phyloP scores from a whole-genome alignment of 2,113 vertebrate species.

The Spea multiplicata region DNA sequence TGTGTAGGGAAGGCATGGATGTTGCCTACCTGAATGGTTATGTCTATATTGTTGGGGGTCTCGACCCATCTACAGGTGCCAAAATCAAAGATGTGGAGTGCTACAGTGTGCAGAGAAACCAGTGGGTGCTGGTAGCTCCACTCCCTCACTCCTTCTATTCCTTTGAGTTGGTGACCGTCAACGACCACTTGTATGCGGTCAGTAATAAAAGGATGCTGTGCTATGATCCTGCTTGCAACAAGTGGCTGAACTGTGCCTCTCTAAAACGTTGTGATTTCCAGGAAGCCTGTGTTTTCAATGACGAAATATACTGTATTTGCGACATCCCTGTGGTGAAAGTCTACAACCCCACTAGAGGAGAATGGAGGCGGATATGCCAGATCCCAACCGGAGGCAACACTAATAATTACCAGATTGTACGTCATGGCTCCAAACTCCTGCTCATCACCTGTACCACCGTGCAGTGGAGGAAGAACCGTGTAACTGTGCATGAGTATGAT shows the following conservation, averaged over 20 bases:
- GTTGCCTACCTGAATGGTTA: constrained; percentile 82
- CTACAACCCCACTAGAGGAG: constrained; percentile 78
- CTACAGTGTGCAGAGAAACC: constrained; percentile 82
- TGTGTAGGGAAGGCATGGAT: constrained; percentile 77
- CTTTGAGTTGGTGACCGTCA: constrained; percentile 77
- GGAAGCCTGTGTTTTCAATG: constrained; percentile 82
- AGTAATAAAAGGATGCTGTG: constrained; percentile 82
- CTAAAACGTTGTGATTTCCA: constrained; percentile 79
- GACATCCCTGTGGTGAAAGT: constrained; percentile 82
- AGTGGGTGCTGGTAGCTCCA: constrained; percentile 80
- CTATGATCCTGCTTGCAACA: constrained; percentile 78
- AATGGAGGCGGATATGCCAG: constrained; percentile 77
- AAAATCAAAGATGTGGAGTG: constrained; percentile 83
- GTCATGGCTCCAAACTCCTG: constrained; percentile 72
- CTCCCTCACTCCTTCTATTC: constrained; percentile 81
- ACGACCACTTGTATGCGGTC: constrained; percentile 80
- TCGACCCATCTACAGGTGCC: constrained; percentile 72
- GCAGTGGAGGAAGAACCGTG: constrained; percentile 81
- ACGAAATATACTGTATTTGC: constrained; percentile 84
- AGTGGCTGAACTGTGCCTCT: constrained; percentile 81
- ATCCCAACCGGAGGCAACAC: constrained; percentile 79
- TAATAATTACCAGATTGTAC: constrained; percentile 81
- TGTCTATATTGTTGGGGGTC: constrained; percentile 78
- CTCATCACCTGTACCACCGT: constrained; percentile 78
- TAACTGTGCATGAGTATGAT: constrained; percentile 82